Evolutionary conservation across 2,888 invertebrate genomes (phyloP), one percentile per base, ranked within the genome.

Genomic region (Ecliptopera silaceata): DNA sequence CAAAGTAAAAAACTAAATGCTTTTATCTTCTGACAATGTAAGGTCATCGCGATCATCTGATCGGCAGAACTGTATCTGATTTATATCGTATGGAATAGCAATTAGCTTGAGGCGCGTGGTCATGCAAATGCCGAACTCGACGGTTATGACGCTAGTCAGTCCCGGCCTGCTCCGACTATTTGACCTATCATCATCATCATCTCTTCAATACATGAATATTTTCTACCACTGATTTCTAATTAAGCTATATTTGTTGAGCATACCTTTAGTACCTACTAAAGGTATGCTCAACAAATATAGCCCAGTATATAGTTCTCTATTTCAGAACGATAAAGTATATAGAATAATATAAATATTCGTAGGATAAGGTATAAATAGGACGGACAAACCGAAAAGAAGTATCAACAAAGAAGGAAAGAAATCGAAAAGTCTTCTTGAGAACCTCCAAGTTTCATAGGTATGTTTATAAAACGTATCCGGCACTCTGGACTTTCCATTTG

Each of bases 51-150:
- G 69, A 72, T 68, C 64, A 72, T 69, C 65, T 56, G 68, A 73
- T 73, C 74, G 59, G 66, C 65, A 65, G 71, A 72, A 69, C 65
- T 66, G 68, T 67, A 74, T 72, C 77, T 84, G 80, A 87, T 88
- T 82, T 84, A 83, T 82, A 81, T 82, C 75, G 70, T 74, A 79
- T 72, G 75, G 81, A 83, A 84, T 82, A 83, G 79, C 82, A 87
- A 88, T 84, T 85, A 84, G 75, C 53, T 74, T 71, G 66, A 71
- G 65, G 56, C 67, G 75, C 76, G 74, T 81, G 71, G 72, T 80
- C 80, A 84, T 84, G 86, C 81, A 80, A 87, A 87, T 84, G 81
- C 74, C 79, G 77, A 76, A 81, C 77, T 71, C 62, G 67, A 66
- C 65, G 56, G 54, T 54, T 63, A 49, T 43, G 47, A 45, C 29